A percentile compares a stretch with the other conserved stretches of the same genome.
Conservation (phyloP, 2,113 vertebrate species). For the Entomyzon cyanotis region DNA sequence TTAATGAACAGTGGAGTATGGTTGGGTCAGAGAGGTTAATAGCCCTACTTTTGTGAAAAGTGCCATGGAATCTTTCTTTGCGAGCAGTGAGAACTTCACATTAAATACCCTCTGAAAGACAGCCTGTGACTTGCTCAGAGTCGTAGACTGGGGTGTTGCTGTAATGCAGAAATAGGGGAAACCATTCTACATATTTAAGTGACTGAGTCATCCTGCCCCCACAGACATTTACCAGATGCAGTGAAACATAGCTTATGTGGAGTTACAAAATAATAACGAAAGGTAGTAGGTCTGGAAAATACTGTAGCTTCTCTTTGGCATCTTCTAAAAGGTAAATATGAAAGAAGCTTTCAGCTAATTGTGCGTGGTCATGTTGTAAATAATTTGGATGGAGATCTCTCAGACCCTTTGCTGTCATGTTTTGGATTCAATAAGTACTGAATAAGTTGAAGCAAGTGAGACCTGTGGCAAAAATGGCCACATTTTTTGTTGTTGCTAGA, state of each 20-base stretch:
- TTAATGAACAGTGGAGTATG: constrained; percentile 7
- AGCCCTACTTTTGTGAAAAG: constrained; percentile 32
- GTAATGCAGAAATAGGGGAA: neutral
- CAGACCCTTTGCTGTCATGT: neutral
- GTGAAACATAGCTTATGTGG: neutral
- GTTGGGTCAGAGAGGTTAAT: constrained; percentile 49
- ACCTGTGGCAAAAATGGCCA: neutral
- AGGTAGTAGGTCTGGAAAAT: neutral
- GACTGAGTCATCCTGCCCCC: neutral
- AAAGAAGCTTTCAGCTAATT: neutral
- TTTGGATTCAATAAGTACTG: neutral
- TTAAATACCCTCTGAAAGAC: neutral
- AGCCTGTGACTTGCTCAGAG: neutral
- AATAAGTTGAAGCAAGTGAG: neutral
- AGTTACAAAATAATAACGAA: neutral
- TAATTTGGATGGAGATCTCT: neutral
- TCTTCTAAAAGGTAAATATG: neutral
- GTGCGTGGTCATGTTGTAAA: neutral
- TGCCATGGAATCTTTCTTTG: neutral
- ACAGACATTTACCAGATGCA: neutral
- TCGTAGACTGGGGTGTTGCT: neutral
- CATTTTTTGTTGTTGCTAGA: neutral
- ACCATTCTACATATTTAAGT: neutral
- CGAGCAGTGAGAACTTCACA: neutral
- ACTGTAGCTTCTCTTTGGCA: neutral